phyloP scores from a whole-genome alignment of 1,140 invertebrate genomes.

The Drosophila watanabei region DNA sequence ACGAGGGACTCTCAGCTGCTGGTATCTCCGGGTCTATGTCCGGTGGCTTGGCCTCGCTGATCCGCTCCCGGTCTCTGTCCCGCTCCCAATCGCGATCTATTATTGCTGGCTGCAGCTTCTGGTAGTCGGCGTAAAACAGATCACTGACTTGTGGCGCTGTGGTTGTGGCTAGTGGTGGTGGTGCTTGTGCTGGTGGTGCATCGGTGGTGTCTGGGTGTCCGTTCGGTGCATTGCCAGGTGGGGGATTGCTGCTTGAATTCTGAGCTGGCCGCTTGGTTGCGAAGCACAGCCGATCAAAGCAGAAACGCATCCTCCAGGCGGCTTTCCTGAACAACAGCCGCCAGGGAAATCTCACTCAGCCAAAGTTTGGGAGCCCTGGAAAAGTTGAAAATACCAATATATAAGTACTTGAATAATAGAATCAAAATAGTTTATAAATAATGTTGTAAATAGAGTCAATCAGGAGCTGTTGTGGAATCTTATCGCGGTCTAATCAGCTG shows the following conservation, averaged over 20 bases:
- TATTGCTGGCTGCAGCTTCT: slow-evolving; percentile 76
- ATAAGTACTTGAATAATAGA: not conserved
- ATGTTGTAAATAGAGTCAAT: slow-evolving; percentile 16
- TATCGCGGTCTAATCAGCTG: slow-evolving; percentile 48
- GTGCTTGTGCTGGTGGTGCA: slow-evolving; percentile 58
- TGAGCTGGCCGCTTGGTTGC: slow-evolving; percentile 92
- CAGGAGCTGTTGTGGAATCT: slow-evolving; percentile 24
- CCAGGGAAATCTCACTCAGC: slow-evolving; percentile 57
- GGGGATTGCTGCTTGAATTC: slow-evolving; percentile 35
- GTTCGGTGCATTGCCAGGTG: slow-evolving; percentile 23
- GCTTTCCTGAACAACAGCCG: slow-evolving; percentile 84
- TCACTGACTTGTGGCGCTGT: slow-evolving; percentile 34
- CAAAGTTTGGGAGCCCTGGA: slow-evolving; percentile 55
- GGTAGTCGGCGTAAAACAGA: slow-evolving; percentile 72
- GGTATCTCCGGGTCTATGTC: slow-evolving; percentile 44
- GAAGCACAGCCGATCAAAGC: slow-evolving; percentile 94
- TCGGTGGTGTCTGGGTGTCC: slow-evolving; percentile 35
- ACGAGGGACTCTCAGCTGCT: not conserved
- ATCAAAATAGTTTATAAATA: slow-evolving; percentile 5
- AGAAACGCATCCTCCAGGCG: slow-evolving; percentile 95
- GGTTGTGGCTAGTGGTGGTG: slow-evolving; percentile 36
- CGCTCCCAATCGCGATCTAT: slow-evolving; percentile 57
- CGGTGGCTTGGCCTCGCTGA: slow-evolving; percentile 70
- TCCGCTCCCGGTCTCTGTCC: slow-evolving; percentile 24
- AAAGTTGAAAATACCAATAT: not conserved